A percentile compares a stretch with the other conserved stretches of the same genome.
Conservation (phyloP, 92 coral and sea anemone species). For the Actinernus sp. region DNA sequence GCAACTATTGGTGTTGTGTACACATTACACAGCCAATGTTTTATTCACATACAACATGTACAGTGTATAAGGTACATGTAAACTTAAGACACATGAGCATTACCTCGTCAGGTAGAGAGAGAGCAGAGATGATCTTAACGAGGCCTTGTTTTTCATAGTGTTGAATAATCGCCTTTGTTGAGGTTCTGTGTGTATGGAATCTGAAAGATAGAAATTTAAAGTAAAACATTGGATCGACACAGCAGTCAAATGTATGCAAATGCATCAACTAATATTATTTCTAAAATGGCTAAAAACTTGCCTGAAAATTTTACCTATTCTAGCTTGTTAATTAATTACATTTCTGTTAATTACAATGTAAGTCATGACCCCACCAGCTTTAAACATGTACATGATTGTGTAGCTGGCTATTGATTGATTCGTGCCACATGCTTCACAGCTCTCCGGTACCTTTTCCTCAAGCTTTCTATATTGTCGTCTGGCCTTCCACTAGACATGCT, state of each 20-base stretch:
- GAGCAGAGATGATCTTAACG: conserved; percentile 81
- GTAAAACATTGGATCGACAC: not conserved
- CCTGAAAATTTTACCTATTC: too few relatives aligned
- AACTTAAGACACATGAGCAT: too few relatives aligned
- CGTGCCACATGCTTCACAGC: not conserved
- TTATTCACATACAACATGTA: too few relatives aligned
- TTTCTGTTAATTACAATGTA: too few relatives aligned
- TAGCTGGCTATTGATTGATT: too few relatives aligned
- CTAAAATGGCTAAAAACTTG: too few relatives aligned
- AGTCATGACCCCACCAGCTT: too few relatives aligned
- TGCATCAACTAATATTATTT: not conserved
- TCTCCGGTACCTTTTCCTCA: conserved; percentile 79
- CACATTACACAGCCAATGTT: too few relatives aligned
- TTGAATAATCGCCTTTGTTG: conserved; percentile 85
- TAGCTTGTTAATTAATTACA: too few relatives aligned
- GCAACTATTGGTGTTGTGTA: too few relatives aligned
- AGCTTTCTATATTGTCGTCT: conserved; percentile 93
- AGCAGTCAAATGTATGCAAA: not conserved
- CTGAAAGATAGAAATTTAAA: conserved; percentile 27
- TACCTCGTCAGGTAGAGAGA: conserved; percentile 79
- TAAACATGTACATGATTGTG: too few relatives aligned
- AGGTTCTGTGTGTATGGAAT: conserved; percentile 88
- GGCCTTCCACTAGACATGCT: conserved; percentile 93
- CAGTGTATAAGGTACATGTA: too few relatives aligned
- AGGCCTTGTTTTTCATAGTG: conserved; percentile 81